These are phyloP conservation scores for Vulpes ferrilata DNA, from an alignment of 2,113 vertebrate species.

Conservation along the genomic window DNA sequence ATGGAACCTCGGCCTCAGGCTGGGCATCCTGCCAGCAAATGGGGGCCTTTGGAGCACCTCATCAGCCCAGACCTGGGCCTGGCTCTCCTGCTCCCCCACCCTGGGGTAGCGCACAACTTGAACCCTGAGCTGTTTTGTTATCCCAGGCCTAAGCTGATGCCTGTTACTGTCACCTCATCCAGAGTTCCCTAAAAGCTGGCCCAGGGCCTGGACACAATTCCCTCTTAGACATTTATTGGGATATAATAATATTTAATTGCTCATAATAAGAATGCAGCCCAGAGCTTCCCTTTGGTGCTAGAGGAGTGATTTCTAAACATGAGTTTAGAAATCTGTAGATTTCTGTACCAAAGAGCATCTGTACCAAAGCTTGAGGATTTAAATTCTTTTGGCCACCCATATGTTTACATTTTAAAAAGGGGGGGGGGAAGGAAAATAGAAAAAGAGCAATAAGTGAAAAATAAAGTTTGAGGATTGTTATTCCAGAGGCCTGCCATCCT, in stretches of 20 bases:
- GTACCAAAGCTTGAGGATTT: neutral
- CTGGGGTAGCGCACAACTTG: neutral
- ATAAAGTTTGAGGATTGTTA: neutral
- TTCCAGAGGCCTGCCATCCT: too few relatives aligned
- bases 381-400: too few relatives aligned
- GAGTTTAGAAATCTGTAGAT: neutral
- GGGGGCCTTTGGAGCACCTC: neutral
- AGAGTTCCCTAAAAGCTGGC: neutral
- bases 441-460: too few relatives aligned
- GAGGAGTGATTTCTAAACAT: neutral
- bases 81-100: rapidly evolving
- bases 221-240: neutral
- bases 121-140: neutral
- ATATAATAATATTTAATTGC: neutral
- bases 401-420: too few relatives aligned
- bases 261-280: neutral
- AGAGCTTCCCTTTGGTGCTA: neutral
- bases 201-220: neutral
- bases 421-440: too few relatives aligned
- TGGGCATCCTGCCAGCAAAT: rapidly evolving
- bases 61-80: neutral
- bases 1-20: rapidly evolving
- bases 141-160: neutral
- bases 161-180: neutral
- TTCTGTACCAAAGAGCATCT: too few relatives aligned